Conservation (phyloP, 2,888 invertebrate species). For the Desoria tigrina region DNA sequence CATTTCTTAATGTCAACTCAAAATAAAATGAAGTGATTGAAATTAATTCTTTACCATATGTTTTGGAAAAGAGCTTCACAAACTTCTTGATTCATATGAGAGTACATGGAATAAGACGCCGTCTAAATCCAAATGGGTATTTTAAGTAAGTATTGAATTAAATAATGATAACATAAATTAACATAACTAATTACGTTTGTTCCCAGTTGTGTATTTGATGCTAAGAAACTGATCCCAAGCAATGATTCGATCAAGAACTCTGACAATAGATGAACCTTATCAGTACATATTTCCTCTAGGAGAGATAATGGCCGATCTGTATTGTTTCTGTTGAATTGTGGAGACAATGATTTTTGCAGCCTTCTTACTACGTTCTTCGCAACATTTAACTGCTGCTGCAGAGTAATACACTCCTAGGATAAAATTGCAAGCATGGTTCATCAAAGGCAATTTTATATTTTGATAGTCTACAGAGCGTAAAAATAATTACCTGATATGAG, state of each 20-base stretch:
- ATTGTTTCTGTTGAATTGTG: constrained; percentile 21
- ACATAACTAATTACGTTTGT: constrained; percentile 25
- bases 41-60: no score
- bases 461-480: no score
- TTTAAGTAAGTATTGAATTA: background rate
- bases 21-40: no score
- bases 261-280: constrained; percentile 78
- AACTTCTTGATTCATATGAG: constrained; percentile 57
- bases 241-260: constrained; percentile 81
- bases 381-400: constrained; percentile 86
- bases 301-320: constrained; percentile 21
- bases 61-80: constrained; percentile 71
- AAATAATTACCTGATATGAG: constrained; percentile 60
- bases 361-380: constrained; percentile 74
- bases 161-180: background rate
- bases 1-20: no score
- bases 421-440: constrained; percentile 24
- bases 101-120: constrained; percentile 55
- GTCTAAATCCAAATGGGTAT: constrained; percentile 37
- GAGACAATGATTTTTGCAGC: constrained; percentile 65
- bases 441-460: constrained; percentile 1
- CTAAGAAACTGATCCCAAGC: constrained; percentile 57
- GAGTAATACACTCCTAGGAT: constrained; percentile 78
- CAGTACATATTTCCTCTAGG: constrained; percentile 67
- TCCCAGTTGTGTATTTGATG: constrained; percentile 31